Evolutionary conservation across 2,888 invertebrate genomes (phyloP).

Genomic region (Lycaena phlaeas): DNA sequence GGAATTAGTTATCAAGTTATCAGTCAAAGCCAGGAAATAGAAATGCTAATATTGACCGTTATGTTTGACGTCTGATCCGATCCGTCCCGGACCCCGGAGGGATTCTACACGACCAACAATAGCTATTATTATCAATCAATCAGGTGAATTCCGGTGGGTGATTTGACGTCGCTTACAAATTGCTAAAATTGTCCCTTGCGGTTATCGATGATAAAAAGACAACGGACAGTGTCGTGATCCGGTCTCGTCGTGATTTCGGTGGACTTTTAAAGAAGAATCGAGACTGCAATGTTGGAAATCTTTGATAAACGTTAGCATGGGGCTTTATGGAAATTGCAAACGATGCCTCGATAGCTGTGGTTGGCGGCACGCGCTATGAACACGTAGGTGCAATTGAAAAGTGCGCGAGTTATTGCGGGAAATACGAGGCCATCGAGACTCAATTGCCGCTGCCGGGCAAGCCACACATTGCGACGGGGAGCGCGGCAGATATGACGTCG

Average conservation of each 20-base stretch:
- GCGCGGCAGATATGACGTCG: constrained; percentile 10
- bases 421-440: constrained; percentile 48
- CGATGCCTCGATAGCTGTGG: constrained; percentile 38
- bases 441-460: constrained; percentile 56
- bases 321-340: constrained; percentile 53
- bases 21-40: constrained; percentile 17
- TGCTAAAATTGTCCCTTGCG: constrained; percentile 48
- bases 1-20: constrained; percentile 9
- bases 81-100: constrained; percentile 26
- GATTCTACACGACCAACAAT: constrained; percentile 57
- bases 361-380: constrained; percentile 55
- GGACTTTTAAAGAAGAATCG: not conserved
- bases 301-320: constrained; percentile 37
- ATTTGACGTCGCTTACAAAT: constrained; percentile 27
- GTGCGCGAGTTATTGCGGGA: constrained; percentile 54
- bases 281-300: not conserved
- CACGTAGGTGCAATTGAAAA: constrained; percentile 63
- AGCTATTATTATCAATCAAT: constrained; percentile 62
- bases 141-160: constrained; percentile 45
- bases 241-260: constrained; percentile 19
- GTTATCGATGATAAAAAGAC: constrained; percentile 20
- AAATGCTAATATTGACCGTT: constrained; percentile 21
- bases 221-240: constrained; percentile 29
- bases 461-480: constrained; percentile 18
- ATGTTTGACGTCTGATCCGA: constrained; percentile 22